Conservation (phyloP, 2,797 vertebrate genomes). For the Lerista edwardsae region DNA sequence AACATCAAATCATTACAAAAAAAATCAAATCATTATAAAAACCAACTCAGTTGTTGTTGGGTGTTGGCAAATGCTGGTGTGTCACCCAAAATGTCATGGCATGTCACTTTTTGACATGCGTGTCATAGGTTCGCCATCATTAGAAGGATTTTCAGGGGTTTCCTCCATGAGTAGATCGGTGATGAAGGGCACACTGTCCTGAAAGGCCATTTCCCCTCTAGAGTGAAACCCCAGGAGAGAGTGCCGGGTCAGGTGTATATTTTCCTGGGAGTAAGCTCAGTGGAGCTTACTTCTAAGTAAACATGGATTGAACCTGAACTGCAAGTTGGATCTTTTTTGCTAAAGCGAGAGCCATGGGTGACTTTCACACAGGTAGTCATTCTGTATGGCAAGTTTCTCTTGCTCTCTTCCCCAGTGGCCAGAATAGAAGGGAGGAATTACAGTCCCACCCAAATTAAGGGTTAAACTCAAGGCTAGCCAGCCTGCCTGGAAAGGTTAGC, state of each 20-base stretch:
- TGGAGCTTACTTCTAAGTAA: not conserved
- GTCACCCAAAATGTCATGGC: too few relatives aligned
- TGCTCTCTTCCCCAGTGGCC: not conserved
- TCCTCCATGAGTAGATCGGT: not conserved
- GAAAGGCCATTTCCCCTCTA: not conserved
- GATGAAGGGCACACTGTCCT: not conserved
- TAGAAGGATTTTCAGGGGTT: too few relatives aligned
- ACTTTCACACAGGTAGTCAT: not conserved
- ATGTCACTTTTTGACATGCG: too few relatives aligned
- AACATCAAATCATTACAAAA: too few relatives aligned
- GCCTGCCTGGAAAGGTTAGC: constrained; percentile 2
- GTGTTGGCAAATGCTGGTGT: too few relatives aligned
- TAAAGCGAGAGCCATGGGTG: too few relatives aligned
- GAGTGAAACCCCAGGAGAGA: not conserved
- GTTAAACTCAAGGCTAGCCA: not conserved
- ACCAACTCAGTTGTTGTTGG: too few relatives aligned
- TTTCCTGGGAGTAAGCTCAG: not conserved
- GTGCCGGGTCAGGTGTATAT: too few relatives aligned
- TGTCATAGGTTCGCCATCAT: too few relatives aligned
- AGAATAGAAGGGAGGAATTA: not conserved
- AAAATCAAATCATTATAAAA: too few relatives aligned
- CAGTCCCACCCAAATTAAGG: not conserved
- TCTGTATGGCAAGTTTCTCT: not conserved
- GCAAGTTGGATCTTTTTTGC: not conserved
- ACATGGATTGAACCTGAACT: not conserved